Conservation (phyloP, 2,797 vertebrate species). For the Hapalemur alaotrensis region DNA sequence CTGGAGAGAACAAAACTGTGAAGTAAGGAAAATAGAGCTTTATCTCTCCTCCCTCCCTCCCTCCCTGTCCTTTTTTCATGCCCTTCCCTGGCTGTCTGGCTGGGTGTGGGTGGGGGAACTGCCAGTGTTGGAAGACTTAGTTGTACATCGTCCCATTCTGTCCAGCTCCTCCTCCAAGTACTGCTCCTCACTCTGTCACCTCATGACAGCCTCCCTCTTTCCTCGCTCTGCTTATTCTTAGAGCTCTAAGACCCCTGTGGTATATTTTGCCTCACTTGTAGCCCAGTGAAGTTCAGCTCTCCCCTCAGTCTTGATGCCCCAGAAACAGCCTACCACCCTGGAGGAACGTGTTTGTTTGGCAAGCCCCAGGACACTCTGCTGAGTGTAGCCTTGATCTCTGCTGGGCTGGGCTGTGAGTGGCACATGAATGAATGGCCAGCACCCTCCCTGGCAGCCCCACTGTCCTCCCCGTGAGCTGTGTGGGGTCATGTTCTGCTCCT, state of each 20-base stretch:
- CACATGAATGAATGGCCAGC: too few relatives aligned
- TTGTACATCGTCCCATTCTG: neutral
- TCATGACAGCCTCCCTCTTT: neutral
- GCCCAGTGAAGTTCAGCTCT: neutral
- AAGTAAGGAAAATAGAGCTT: neutral
- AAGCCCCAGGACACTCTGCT: neutral
- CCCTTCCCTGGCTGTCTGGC: neutral
- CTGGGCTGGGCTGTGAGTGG: neutral
- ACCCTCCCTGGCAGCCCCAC: neutral
- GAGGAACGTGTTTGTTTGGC: neutral
- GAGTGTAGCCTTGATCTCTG: neutral
- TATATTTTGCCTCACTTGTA: neutral
- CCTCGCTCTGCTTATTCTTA: neutral
- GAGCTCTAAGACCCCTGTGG: neutral
- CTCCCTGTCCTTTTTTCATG: neutral
- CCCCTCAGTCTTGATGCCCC: neutral
- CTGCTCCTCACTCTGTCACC: neutral
- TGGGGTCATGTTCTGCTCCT: neutral
- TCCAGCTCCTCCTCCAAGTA: neutral
- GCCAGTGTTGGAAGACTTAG: neutral
- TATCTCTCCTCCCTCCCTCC: neutral
- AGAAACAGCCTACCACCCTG: neutral
- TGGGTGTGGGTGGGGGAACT: neutral
- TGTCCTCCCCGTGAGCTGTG: neutral
- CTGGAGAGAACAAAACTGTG: neutral